phyloP scores from a whole-genome alignment of 2,113 vertebrate species.

The Hystrix brachyura region DNA sequence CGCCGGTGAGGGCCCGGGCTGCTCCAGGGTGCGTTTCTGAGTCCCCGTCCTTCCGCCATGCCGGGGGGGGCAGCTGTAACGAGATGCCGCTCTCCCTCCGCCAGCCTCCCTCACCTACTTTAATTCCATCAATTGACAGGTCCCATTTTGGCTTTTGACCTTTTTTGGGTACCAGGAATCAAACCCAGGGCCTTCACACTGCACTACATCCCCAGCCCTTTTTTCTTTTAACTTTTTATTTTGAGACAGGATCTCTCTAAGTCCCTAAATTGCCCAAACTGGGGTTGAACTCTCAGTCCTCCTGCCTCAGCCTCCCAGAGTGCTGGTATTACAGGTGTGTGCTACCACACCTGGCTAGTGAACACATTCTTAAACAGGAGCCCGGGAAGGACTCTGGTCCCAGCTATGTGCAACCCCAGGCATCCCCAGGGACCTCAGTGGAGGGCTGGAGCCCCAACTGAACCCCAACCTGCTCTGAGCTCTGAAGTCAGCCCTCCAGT shows the following conservation, averaged over 20 bases:
- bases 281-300: background rate
- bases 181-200: background rate
- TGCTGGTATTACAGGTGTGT: background rate
- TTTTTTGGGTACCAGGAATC: background rate
- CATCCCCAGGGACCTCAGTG: background rate
- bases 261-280: background rate
- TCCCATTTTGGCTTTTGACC: background rate
- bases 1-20: background rate
- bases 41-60: accelerated
- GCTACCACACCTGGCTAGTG: background rate
- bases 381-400: background rate
- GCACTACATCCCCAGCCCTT: background rate
- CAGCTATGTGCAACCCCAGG: background rate
- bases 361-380: background rate
- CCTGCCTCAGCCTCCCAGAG: background rate
- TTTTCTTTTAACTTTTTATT: background rate
- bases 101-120: accelerated
- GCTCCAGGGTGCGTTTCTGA: background rate
- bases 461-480: background rate
- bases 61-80: background rate
- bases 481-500: background rate
- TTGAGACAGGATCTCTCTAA: background rate
- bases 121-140: accelerated
- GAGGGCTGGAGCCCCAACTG: background rate
- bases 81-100: background rate